Conservation (phyloP, 2,797 vertebrate genomes). For the Emys orbicularis region DNA sequence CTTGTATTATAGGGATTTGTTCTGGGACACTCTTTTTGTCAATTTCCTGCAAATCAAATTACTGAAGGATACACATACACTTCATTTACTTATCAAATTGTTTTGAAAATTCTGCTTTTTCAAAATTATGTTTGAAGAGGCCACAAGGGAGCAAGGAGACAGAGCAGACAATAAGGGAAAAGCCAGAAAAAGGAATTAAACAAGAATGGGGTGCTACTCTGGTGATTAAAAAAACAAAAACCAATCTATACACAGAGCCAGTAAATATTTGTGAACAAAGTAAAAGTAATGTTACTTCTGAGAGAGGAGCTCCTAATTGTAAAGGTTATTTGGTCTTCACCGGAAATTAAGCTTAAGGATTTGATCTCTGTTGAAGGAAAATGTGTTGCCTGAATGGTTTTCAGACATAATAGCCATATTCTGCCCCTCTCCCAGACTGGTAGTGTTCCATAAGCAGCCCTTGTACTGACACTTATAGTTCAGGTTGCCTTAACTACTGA, state of each 20-base stretch:
- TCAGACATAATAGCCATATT: background rate
- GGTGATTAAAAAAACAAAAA: background rate
- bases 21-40: background rate
- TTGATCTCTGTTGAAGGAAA: background rate
- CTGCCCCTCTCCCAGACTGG: background rate
- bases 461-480: background rate
- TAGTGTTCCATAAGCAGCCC: background rate
- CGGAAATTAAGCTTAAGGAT: background rate
- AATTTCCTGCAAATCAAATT: background rate
- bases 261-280: background rate
- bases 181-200: background rate
- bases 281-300: background rate
- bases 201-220: background rate
- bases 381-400: background rate
- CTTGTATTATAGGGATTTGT: background rate
- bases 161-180: background rate
- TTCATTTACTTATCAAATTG: background rate
- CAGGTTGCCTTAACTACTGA: background rate
- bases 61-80: background rate
- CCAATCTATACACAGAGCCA: background rate
- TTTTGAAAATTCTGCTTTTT: background rate
- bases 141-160: background rate
- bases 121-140: background rate
- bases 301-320: background rate
- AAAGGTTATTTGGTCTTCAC: background rate